A percentile compares a stretch with the other conserved stretches of the same genome.
These are phyloP conservation scores for Schizaphis graminum DNA, from an alignment of 2,888 invertebrate species.

Conservation along the genomic window DNA sequence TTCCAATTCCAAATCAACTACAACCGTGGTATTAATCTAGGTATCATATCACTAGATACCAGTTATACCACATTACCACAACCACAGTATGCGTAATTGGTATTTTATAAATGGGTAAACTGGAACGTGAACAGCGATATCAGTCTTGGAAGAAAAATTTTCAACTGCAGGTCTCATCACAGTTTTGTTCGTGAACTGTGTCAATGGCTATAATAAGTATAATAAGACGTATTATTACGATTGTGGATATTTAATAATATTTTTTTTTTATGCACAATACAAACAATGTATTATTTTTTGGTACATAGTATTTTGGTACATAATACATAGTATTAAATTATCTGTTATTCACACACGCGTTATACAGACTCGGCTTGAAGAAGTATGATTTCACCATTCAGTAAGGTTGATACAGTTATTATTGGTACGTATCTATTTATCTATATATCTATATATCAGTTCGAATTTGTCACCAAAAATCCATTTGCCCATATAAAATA, in stretches of 20 bases:
- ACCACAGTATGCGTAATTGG: background rate
- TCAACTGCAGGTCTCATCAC: too few relatives aligned
- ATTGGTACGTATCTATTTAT: too few relatives aligned
- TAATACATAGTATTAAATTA: background rate
- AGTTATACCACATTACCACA: background rate
- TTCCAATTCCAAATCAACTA: too few relatives aligned
- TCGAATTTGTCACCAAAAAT: background rate
- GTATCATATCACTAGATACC: too few relatives aligned
- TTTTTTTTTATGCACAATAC: background rate
- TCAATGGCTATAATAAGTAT: background rate
- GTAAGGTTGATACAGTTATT: background rate
- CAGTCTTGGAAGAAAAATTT: background rate
- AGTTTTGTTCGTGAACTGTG: background rate
- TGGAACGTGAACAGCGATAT: background rate
- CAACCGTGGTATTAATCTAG: background rate
- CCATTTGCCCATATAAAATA: background rate
- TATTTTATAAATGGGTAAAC: background rate
- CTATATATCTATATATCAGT: too few relatives aligned
- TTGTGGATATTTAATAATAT: background rate
- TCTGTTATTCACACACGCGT: background rate
- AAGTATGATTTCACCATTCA: background rate
- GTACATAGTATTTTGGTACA: too few relatives aligned
- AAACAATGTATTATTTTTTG: too few relatives aligned
- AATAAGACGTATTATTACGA: background rate
- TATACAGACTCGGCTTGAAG: background rate